Base-by-base conservation (phyloP, 2,113 vertebrate species). In the Dendrocopos noguchii region DNA sequence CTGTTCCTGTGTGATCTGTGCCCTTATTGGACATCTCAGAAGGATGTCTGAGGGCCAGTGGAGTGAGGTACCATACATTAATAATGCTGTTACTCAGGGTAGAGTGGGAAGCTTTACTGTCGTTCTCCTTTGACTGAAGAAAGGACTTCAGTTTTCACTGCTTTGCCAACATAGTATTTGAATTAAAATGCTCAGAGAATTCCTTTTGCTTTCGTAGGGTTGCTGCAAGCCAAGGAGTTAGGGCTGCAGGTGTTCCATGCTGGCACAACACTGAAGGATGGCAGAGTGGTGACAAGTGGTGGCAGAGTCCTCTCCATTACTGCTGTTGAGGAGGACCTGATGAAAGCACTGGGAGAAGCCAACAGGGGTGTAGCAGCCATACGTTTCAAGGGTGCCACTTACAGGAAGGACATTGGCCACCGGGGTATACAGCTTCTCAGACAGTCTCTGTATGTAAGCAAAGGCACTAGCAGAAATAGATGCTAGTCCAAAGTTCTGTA, bases 231-330 rank as follows among this genome's bases (percentile, higher is more conserved):
- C 22, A 39, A 96, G 92, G 98, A 98, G 31, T 68, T 92, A 78
- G 98, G 98, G 15, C 93, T 98, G 81, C 97, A 98, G 95, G 98
- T 99, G 52, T 99, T 99, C 96, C 99, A 99, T 4, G 98, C 98
- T 1, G 98, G 98, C 55, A 99, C 99, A 0, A 81, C 93, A 0
- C 92, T 98, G 70, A 98, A 97, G 79, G 98, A 98, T 1, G 98
- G 97, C 28, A 95, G 87, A 61, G 97, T 99, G 86, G 95, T 98
- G 34, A 98, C 98, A 13, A 98, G 91, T 4, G 98, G 99, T 2
- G 98, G 98, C 59, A 98, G 98, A 46, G 98, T 99, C 53, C 95
- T 99, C 34, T 98, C 98, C 0, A 72, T 99, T 85, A 99, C 98
- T 0, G 98, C 98, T 0, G 96, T 99, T 57, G 72, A 91, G 27